phyloP scores from a whole-genome alignment of 2,888 invertebrate genomes.

The Tanytarsus gracilentus region DNA sequence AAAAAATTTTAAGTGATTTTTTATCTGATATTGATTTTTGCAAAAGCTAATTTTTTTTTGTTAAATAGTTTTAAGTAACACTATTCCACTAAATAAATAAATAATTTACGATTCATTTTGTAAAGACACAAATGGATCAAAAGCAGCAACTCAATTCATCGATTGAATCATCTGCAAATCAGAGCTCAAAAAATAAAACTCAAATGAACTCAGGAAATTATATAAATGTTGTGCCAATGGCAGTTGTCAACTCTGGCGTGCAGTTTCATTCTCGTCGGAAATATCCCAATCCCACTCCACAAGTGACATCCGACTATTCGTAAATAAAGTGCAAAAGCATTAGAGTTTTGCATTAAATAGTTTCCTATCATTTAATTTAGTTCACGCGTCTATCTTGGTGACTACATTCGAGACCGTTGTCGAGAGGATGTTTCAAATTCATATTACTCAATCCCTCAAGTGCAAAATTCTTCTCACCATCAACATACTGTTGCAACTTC shows the following conservation, averaged over 20 bases:
- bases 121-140: conserved; percentile 14
- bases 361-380: conserved; percentile 32
- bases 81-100: too few relatives aligned
- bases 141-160: conserved; percentile 22
- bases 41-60: too few relatives aligned
- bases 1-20: too few relatives aligned
- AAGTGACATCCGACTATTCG: conserved; percentile 39
- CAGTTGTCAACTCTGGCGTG: conserved; percentile 35
- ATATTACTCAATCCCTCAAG: conserved; percentile 35
- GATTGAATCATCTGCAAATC: conserved; percentile 3
- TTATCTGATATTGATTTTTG: too few relatives aligned
- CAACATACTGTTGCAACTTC: conserved; percentile 31
- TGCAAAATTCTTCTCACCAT: conserved; percentile 33
- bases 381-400: conserved; percentile 40
- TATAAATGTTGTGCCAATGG: conserved; percentile 42
- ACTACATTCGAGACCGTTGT: conserved; percentile 37
- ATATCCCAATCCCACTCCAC: conserved; percentile 40
- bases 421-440: conserved; percentile 36
- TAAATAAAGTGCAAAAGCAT: too few relatives aligned
- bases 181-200: conserved; percentile 33
- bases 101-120: not conserved
- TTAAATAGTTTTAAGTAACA: too few relatives aligned
- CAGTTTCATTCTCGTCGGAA: conserved; percentile 40
- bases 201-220: conserved; percentile 38
- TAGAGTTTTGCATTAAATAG: too few relatives aligned